These are phyloP conservation scores for Agrotis exclamationis DNA, from an alignment of 2,888 invertebrate genomes.

Conservation along the genomic window DNA sequence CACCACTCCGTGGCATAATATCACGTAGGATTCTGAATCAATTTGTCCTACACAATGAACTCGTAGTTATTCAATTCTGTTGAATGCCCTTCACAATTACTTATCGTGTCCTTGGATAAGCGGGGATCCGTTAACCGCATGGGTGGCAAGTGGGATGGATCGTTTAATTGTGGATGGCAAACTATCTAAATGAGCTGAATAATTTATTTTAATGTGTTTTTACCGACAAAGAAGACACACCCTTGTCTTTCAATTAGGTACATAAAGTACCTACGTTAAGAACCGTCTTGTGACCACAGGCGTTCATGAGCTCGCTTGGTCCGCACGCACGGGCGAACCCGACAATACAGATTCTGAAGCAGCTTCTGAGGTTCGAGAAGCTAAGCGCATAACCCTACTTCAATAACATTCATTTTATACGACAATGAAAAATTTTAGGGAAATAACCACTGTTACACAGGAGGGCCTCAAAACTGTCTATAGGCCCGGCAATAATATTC, in stretches of 20 bases:
- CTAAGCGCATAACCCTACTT: no score
- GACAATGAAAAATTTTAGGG: no score
- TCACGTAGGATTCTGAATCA: constrained; percentile 71
- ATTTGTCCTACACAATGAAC: constrained; percentile 69
- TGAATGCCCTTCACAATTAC: constrained; percentile 59
- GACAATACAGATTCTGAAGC: no score
- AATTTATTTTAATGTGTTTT: neutral
- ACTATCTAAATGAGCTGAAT: constrained; percentile 7
- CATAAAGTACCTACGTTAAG: no score
- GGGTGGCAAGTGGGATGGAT: constrained; percentile 25
- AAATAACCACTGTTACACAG: no score
- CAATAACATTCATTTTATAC: no score
- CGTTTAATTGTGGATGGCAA: constrained; percentile 20
- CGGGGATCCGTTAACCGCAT: constrained; percentile 29
- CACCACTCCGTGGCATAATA: constrained; percentile 33
- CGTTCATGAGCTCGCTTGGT: no score
- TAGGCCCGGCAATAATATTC: neutral
- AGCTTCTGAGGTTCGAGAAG: no score
- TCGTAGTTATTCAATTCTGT: constrained; percentile 59
- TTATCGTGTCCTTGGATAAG: constrained; percentile 58
- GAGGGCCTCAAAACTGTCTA: no score
- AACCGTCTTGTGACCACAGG: no score
- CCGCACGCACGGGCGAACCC: no score
- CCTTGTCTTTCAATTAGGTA: neutral
- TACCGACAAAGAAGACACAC: constrained; percentile 6